phyloP scores from a whole-genome alignment of 2,797 vertebrate genomes.

The Rhinoraja longicauda region DNA sequence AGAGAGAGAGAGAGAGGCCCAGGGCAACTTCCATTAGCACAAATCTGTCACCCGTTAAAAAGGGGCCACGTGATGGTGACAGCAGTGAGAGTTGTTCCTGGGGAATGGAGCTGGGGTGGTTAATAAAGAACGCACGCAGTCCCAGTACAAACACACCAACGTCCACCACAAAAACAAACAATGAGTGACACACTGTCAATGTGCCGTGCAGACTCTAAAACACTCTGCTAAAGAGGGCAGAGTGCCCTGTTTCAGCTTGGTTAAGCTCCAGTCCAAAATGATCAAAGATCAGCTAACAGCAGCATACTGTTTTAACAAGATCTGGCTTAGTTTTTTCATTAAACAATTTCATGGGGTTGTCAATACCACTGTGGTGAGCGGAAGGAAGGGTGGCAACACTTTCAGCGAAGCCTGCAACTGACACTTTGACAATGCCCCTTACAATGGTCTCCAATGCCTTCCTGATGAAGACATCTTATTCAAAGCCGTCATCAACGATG shows the following conservation, averaged over 20 bases:
- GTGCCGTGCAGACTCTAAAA: conserved; percentile 35
- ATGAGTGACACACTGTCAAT: conserved; percentile 36
- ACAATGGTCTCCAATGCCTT: background rate
- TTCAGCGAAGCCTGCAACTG: background rate
- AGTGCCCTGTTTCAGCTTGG: background rate
- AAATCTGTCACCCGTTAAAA: conserved; percentile 39
- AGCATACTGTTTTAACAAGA: conserved; percentile 24
- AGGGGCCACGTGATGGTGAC: conserved; percentile 35
- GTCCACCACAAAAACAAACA: conserved; percentile 11
- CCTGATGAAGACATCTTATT: conserved; percentile 9
- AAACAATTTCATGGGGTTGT: conserved; percentile 17
- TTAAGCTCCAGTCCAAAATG: conserved; percentile 29
- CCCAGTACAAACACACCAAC: conserved; percentile 35
- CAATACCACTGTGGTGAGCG: conserved; percentile 20
- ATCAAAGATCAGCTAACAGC: conserved; percentile 6
- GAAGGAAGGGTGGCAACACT: background rate
- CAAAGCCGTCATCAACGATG: background rate
- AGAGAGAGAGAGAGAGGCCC: conserved; percentile 24
- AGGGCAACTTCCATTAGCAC: conserved; percentile 38
- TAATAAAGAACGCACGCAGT: conserved; percentile 31
- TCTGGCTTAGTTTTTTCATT: conserved; percentile 2
- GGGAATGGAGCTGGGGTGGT: conserved; percentile 33
- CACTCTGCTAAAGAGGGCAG: conserved; percentile 29
- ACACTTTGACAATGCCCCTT: background rate
- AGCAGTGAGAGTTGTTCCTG: conserved; percentile 28